A percentile compares a stretch with the other conserved stretches of the same genome.
phyloP scores from a whole-genome alignment of 2,113 vertebrate genomes.

The Erpornis zantholeuca region DNA sequence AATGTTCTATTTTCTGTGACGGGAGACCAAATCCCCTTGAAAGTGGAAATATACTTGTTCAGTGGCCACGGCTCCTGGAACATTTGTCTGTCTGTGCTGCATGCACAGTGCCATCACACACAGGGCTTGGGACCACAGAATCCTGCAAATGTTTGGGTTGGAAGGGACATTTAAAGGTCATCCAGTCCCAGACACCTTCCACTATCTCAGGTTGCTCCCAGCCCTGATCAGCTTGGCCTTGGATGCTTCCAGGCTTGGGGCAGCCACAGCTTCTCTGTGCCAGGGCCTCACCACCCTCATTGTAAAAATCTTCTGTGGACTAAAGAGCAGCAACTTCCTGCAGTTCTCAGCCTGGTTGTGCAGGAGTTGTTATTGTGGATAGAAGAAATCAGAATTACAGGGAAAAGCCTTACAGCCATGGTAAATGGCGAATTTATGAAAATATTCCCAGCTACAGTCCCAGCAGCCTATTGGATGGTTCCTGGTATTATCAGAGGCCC shows the following conservation, averaged over 20 bases:
- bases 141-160: neutral
- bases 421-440: neutral
- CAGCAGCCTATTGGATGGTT: neutral
- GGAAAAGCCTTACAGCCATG: neutral
- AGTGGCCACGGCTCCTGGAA: neutral
- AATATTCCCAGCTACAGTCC: neutral
- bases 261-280: neutral
- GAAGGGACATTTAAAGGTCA: neutral
- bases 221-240: neutral
- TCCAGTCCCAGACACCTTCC: neutral
- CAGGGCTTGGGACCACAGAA: neutral
- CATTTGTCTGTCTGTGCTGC: neutral
- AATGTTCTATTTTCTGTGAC: neutral
- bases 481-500: neutral
- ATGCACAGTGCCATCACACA: accelerated
- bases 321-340: neutral
- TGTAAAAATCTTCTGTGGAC: neutral
- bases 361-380: neutral
- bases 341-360: neutral
- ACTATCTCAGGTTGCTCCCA: accelerated
- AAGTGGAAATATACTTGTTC: neutral
- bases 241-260: neutral
- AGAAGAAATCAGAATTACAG: neutral
- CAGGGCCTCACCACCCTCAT: accelerated
- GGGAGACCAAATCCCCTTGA: neutral